phyloP scores from a whole-genome alignment of 2,113 vertebrate species.

The Cavia porcellus region DNA sequence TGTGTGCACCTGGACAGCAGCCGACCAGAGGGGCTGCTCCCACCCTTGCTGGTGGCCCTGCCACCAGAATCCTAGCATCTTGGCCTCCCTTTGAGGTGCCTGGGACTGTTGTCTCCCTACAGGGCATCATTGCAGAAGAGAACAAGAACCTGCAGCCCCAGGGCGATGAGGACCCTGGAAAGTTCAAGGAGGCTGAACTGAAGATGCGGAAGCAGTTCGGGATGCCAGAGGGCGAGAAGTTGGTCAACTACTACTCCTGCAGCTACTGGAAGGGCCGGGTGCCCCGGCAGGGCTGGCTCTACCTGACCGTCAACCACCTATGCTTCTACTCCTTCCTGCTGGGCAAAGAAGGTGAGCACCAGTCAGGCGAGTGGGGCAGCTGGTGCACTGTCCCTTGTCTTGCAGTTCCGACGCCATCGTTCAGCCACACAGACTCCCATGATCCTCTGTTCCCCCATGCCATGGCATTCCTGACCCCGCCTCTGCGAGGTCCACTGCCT shows the following conservation, averaged over 20 bases:
- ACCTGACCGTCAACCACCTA: conserved; percentile 97
- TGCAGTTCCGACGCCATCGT: too few relatives aligned
- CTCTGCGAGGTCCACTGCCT: neutral
- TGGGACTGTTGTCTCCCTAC: neutral
- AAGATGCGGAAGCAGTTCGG: conserved; percentile 98
- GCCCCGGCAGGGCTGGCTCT: conserved; percentile 98
- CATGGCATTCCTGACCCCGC: neutral
- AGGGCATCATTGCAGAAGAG: conserved; percentile 99
- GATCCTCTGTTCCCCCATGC: too few relatives aligned
- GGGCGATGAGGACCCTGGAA: conserved; percentile 96
- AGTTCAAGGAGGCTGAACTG: conserved; percentile 97
- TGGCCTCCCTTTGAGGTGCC: neutral
- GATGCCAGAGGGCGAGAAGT: conserved; percentile 98
- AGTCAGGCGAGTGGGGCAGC: neutral
- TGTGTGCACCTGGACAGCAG: neutral
- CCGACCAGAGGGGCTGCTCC: neutral
- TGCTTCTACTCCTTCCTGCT: conserved; percentile 99
- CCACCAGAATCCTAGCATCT: neutral
- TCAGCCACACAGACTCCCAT: fast-evolving
- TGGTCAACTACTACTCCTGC: conserved; percentile 99
- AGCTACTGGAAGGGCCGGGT: conserved; percentile 99
- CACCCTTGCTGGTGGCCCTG: neutral
- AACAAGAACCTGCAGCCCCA: conserved; percentile 92
- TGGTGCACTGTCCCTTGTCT: too few relatives aligned
- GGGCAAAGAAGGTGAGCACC: conserved; percentile 95